Base-by-base conservation (phyloP, 1,140 invertebrate genomes). In the Neodiprion pinetum region DNA sequence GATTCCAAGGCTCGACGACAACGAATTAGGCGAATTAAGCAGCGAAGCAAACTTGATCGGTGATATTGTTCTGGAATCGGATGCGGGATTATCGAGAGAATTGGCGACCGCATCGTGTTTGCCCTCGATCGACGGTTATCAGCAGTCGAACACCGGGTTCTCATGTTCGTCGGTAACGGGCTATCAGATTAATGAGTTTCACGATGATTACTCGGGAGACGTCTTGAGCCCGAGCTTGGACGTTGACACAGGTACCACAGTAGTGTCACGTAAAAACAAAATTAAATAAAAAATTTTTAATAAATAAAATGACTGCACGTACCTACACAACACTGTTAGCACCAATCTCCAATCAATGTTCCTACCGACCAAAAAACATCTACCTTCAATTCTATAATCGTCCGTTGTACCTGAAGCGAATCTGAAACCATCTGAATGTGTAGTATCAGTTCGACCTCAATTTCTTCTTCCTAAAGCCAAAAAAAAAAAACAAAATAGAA, bases 241-340 rank as follows among this genome's bases (percentile, higher is more conserved):
- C 66, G 76, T 74, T 67, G 76, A 79, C 78, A 68, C 78, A 80
- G 80, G 80, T 81, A 81, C 70, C 67, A 73, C 61, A 47, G 73
- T 75, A 74, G 69, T 70, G 68, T 49, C 17, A 73, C 17, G 7
- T 61, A 61, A 61, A 61, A 61, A 61, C 53, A 61, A 61, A 61
- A 61, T 14, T 9, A 61, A 61, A 61, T 17, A 61, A 61, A 53
- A 12, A 61, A 61, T 61, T 61, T 14, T 61, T 4, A 12, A 61
- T 14, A 61, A 61, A 12, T 61, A 17, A 14, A 14, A 61, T 61
- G 53, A 61, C 11, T 17, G 53, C 53, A 61, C 53, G 53, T 75
- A 71, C 61, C 69, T 73, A 67, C 67, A 73, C 40, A 73, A 67
- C 28, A 69, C 70, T 68, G 40, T 74, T 74, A 50, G 49, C 66